Percentiles rank a stretch among this genome's conserved stretches.
Conservation (phyloP, 2,113 vertebrate species). For the Eupsittula cactorum region DNA sequence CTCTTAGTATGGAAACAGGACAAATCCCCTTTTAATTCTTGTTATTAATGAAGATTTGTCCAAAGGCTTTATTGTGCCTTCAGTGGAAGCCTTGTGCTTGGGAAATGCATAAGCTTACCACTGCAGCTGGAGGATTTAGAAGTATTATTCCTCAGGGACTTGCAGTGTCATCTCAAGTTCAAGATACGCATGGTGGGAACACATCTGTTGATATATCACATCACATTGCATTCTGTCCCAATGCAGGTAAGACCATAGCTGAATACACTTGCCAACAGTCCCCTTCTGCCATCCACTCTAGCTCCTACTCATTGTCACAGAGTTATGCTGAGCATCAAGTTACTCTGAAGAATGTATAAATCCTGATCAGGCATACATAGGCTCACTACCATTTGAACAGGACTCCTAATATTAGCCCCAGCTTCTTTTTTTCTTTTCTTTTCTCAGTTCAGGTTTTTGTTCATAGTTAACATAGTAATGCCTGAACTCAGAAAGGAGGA, state of each 20-base stretch:
- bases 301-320: neutral
- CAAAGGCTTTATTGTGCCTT: constrained; percentile 31
- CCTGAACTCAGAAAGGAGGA: neutral
- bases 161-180: neutral
- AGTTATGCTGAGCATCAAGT: neutral
- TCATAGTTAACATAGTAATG: neutral
- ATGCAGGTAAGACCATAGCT: neutral
- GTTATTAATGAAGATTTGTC: constrained; percentile 52
- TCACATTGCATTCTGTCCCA: fast-evolving
- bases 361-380: neutral
- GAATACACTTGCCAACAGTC: neutral
- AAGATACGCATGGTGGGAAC: neutral
- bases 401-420: neutral
- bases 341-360: neutral
- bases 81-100: neutral
- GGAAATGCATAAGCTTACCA: neutral
- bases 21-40: constrained; percentile 54
- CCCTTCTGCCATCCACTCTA: neutral
- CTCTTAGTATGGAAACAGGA: constrained; percentile 33
- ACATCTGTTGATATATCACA: neutral
- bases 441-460: fast-evolving
- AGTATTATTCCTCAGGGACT: neutral
- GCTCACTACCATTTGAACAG: neutral
- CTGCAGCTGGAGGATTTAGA: neutral
- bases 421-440: neutral